Percentiles rank a stretch among this genome's conserved stretches.
phyloP scores from a whole-genome alignment of 2,797 vertebrate genomes.

The Trachurus trachurus region DNA sequence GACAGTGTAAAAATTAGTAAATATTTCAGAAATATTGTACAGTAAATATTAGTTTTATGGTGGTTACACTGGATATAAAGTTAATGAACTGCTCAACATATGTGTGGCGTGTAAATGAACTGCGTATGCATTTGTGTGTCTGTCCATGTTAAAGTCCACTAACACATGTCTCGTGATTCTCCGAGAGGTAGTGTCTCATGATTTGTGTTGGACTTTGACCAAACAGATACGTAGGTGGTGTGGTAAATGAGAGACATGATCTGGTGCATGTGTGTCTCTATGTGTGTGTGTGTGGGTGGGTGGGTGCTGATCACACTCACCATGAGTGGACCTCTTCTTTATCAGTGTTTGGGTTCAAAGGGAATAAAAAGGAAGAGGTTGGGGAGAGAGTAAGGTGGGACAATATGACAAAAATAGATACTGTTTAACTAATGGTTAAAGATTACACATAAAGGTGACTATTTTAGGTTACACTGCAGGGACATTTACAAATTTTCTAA shows the following conservation, averaged over 20 bases:
- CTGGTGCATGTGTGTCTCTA: slow-evolving; percentile 33
- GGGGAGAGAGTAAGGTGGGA: not conserved
- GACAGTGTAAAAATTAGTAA: not conserved
- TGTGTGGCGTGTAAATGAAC: slow-evolving; percentile 36
- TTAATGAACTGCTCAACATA: slow-evolving; percentile 14
- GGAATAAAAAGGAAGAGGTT: slow-evolving; percentile 15
- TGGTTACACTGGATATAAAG: not conserved
- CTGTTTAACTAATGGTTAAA: slow-evolving; percentile 58
- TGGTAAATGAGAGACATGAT: slow-evolving; percentile 63
- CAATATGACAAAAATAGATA: slow-evolving; percentile 66
- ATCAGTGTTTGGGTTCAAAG: slow-evolving; percentile 72
- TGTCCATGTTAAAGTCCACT: slow-evolving; percentile 66
- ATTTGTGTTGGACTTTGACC: slow-evolving; percentile 72
- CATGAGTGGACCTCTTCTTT: slow-evolving; percentile 32
- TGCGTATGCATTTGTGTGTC: slow-evolving; percentile 22
- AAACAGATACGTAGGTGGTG: slow-evolving; percentile 24
- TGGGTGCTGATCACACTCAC: slow-evolving; percentile 25
- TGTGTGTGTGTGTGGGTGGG: slow-evolving; percentile 47
- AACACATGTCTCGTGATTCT: slow-evolving; percentile 76
- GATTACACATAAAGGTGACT: slow-evolving; percentile 27
- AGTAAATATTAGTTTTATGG: not conserved
- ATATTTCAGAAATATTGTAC: slow-evolving; percentile 12
- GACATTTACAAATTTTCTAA: not conserved
- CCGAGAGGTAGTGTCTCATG: slow-evolving; percentile 68
- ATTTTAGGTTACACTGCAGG: slow-evolving; percentile 36